These are phyloP conservation scores for Leptopilina clavipes DNA, from an alignment of 1,140 invertebrate genomes.

Conservation along the genomic window DNA sequence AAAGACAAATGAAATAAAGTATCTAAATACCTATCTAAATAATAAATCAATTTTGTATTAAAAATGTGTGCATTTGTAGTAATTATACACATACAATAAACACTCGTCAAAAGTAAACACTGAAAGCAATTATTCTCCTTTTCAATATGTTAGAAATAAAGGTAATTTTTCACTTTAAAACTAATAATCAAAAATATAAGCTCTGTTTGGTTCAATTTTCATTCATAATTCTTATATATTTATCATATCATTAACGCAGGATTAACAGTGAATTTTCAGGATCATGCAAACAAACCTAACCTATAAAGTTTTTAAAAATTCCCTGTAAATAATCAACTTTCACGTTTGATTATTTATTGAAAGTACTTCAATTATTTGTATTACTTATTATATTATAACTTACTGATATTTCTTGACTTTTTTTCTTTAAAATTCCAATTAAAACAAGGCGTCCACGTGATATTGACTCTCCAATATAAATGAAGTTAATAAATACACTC, in stretches of 20 bases:
- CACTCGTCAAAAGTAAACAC: too few species aligned
- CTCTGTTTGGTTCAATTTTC: neutral
- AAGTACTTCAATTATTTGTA: neutral
- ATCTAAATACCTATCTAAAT: too few species aligned
- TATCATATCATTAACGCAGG: neutral
- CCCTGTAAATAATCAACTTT: neutral
- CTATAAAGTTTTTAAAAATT: neutral
- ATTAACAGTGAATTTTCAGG: neutral
- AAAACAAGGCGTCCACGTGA: conserved; percentile 6
- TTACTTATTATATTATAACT: neutral
- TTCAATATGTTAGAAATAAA: neutral
- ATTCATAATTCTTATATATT: neutral
- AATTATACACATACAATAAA: too few species aligned
- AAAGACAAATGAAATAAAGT: too few species aligned
- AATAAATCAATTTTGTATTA: too few species aligned
- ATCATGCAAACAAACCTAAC: neutral
- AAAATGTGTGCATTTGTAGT: too few species aligned
- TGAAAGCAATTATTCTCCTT: neutral
- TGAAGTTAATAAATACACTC: conserved; percentile 3
- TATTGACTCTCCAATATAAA: neutral
- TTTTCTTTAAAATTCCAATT: neutral
- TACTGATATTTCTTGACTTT: neutral
- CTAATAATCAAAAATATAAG: too few species aligned
- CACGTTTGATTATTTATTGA: neutral
- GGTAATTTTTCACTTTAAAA: too few species aligned